Base-by-base conservation (phyloP, 2,888 invertebrate species). In the Blera fallax region DNA sequence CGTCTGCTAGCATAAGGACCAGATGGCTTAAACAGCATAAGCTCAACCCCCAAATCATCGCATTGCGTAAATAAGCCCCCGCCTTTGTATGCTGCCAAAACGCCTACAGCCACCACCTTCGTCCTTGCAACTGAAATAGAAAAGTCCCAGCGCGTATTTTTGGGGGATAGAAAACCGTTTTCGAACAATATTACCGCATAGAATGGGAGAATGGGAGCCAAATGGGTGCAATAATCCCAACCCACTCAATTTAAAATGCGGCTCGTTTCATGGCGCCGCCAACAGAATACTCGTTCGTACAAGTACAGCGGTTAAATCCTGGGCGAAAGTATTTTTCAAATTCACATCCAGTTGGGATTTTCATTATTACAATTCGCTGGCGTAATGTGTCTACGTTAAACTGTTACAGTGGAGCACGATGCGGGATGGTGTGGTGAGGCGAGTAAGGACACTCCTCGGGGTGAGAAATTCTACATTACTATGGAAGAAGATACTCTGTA, bases 241-340 rank as follows among this genome's bases (percentile, higher is more conserved):
- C 85, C 85, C 85, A 85, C 76, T 81, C 85, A 77, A 85, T 85
- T 85, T 85, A 85, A 85, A 85, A 64, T 85, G 76, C 76, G 65
- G 81, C 72, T 81, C 76, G 60, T 81, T 81, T 76, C 81, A 70
- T 52, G 74, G 64, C 81, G 52, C 62, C 73, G 27, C 1, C 34
- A 7, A 34, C 34, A 27, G 34, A 24, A 50, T 40, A n/a, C n/a
- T n/a, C n/a, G n/a, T n/a, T n/a, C n/a, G n/a, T n/a, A 52, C 67
- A 27, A 27, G 16, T 3, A 52, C 21, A 67, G 64, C 34, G 48
- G 64, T 45, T 64, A 29, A 32, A 45, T 64, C 45, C 45, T 50
- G 48, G 32, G 34, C 37, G 7, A 21, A 34, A 40, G 54, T 70
- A 60, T 77, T 77, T 64, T 85, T 85, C 72, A 85, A 85, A 85